Evolutionary conservation across 2,797 vertebrate species (phyloP).

Genomic region (Liparis tanakae): DNA sequence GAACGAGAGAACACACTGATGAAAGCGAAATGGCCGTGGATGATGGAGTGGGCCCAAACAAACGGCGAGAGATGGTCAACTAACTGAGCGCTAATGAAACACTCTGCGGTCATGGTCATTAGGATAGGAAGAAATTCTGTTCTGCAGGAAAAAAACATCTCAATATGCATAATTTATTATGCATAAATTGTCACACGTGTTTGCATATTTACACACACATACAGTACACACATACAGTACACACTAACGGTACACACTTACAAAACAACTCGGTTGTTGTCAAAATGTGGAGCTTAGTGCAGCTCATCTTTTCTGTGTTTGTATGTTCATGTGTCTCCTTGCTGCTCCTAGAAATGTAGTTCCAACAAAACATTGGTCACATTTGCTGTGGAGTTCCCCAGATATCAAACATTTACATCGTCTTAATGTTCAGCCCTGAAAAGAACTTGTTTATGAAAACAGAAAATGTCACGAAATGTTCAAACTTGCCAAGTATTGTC

Average conservation of each 20-base stretch:
- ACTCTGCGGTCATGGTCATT: slow-evolving; percentile 49
- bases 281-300: slow-evolving; percentile 66
- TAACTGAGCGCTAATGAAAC: slow-evolving; percentile 67
- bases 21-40: slow-evolving; percentile 58
- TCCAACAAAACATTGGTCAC: not conserved
- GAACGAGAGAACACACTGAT: slow-evolving; percentile 51
- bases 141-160: slow-evolving; percentile 28
- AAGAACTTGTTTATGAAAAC: not conserved
- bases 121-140: slow-evolving; percentile 30
- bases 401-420: not conserved
- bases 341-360: slow-evolving; percentile 13
- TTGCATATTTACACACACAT: slow-evolving; percentile 48
- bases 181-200: slow-evolving; percentile 51
- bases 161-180: slow-evolving; percentile 54
- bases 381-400: not conserved
- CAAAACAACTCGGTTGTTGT: too few species aligned
- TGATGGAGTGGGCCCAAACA: slow-evolving; percentile 67
- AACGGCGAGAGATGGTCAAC: slow-evolving; percentile 59
- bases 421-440: not conserved
- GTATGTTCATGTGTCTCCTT: slow-evolving; percentile 18
- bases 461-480: not conserved
- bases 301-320: slow-evolving; percentile 62
- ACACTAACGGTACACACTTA: too few species aligned
- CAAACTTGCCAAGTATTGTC: not conserved
- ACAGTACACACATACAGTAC: too few species aligned